phyloP scores from a whole-genome alignment of 2,888 invertebrate genomes.

The Aphrophora alni region DNA sequence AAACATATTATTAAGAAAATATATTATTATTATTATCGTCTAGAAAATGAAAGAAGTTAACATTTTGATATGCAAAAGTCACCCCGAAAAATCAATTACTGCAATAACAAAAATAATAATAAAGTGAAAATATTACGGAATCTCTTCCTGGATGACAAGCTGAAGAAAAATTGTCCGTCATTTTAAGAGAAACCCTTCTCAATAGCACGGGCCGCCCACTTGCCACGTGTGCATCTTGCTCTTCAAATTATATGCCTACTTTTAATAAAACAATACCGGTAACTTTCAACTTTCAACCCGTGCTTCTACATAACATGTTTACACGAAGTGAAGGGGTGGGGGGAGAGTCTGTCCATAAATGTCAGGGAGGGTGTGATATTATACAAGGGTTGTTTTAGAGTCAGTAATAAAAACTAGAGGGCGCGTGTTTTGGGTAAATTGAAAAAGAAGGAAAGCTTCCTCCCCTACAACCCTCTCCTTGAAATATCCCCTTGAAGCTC shows the following conservation, averaged over 20 bases:
- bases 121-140: too few relatives aligned
- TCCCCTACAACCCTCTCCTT: not conserved
- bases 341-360: constrained; percentile 15
- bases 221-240: not conserved
- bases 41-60: too few relatives aligned
- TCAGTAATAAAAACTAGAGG: constrained; percentile 21
- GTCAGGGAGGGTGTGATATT: constrained; percentile 21
- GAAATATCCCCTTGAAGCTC: not conserved
- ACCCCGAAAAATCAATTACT: too few relatives aligned
- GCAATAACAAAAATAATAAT: too few relatives aligned
- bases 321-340: not conserved
- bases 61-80: too few relatives aligned
- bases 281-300: not conserved
- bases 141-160: too few relatives aligned
- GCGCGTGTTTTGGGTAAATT: constrained; percentile 26
- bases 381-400: constrained; percentile 22
- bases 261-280: not conserved
- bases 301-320: not conserved
- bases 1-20: too few relatives aligned
- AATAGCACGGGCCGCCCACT: not conserved
- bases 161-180: too few relatives aligned
- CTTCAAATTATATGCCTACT: constrained; percentile 10
- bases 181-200: too few relatives aligned
- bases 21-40: too few relatives aligned
- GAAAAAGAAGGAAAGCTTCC: constrained; percentile 15